phyloP scores from a whole-genome alignment of 2,797 vertebrate species.

The Okamejei kenojei region DNA sequence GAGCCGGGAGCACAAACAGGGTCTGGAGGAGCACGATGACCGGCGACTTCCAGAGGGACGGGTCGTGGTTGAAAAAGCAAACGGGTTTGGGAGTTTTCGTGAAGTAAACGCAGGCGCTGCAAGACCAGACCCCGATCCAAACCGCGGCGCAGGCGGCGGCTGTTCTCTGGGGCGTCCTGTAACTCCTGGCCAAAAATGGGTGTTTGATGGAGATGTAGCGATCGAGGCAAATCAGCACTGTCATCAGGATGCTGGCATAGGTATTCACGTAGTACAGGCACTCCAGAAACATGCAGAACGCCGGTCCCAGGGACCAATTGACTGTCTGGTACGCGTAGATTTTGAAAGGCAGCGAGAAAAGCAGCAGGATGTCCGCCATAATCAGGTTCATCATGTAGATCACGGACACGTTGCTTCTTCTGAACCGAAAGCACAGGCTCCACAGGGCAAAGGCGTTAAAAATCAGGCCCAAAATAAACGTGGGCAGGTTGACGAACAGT shows the following conservation, averaged over 20 bases:
- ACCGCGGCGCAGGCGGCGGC: constrained; percentile 48
- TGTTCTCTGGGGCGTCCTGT: constrained; percentile 49
- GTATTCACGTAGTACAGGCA: constrained; percentile 56
- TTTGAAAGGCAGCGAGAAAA: constrained; percentile 66
- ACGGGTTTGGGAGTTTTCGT: rapidly evolving
- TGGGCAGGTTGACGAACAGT: not conserved
- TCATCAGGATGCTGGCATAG: constrained; percentile 59
- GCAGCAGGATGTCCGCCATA: constrained; percentile 53
- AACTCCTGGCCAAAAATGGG: constrained; percentile 48
- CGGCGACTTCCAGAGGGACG: not conserved
- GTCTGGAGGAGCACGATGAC: constrained; percentile 24
- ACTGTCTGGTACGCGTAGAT: constrained; percentile 44
- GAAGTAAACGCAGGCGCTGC: constrained; percentile 31
- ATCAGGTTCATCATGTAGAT: constrained; percentile 61
- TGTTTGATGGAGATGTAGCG: constrained; percentile 54
- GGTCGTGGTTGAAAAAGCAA: constrained; percentile 48
- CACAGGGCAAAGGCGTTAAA: constrained; percentile 52
- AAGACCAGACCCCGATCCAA: constrained; percentile 45
- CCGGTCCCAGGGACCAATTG: rapidly evolving
- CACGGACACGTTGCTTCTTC: constrained; percentile 54
- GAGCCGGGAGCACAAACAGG: constrained; percentile 50
- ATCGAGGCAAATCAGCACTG: constrained; percentile 56
- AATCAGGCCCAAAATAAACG: constrained; percentile 46
- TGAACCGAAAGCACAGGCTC: constrained; percentile 45
- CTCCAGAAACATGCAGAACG: constrained; percentile 53